These are phyloP conservation scores for Halcyon senegalensis DNA, from an alignment of 2,113 vertebrate genomes.

Conservation along the genomic window DNA sequence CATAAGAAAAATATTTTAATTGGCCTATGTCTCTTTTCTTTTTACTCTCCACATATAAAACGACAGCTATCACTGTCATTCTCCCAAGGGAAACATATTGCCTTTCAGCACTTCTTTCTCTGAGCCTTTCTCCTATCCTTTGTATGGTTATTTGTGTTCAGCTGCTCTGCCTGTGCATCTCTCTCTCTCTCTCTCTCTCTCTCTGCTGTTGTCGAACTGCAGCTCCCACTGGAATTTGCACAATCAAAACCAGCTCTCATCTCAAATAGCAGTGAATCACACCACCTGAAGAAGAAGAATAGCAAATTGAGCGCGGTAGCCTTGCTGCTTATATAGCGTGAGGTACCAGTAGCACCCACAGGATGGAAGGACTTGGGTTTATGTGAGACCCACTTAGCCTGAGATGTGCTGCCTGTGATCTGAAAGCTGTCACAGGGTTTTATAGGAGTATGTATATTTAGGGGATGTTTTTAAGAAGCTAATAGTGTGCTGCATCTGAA, in stretches of 20 bases:
- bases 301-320: background rate
- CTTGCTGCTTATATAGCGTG: background rate
- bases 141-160: constrained; percentile 54
- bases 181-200: background rate
- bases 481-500: constrained; percentile 33
- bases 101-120: constrained; percentile 5
- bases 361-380: background rate
- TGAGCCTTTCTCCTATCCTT: constrained; percentile 30
- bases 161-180: constrained; percentile 40
- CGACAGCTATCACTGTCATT: background rate
- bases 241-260: constrained; percentile 70
- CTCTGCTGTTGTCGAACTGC: constrained; percentile 70
- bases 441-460: background rate
- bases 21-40: background rate
- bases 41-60: background rate
- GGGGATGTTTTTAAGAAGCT: constrained; percentile 49
- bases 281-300: constrained; percentile 69
- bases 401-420: constrained; percentile 26
- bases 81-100: constrained; percentile 23
- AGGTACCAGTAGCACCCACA: constrained; percentile 9
- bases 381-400: background rate
- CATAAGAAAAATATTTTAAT: background rate
- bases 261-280: constrained; percentile 60
- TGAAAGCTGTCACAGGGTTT: constrained; percentile 52
- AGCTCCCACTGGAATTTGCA: constrained; percentile 78